Base-by-base conservation (phyloP, 2,888 invertebrate genomes). In the Eustalomyia histrio region DNA sequence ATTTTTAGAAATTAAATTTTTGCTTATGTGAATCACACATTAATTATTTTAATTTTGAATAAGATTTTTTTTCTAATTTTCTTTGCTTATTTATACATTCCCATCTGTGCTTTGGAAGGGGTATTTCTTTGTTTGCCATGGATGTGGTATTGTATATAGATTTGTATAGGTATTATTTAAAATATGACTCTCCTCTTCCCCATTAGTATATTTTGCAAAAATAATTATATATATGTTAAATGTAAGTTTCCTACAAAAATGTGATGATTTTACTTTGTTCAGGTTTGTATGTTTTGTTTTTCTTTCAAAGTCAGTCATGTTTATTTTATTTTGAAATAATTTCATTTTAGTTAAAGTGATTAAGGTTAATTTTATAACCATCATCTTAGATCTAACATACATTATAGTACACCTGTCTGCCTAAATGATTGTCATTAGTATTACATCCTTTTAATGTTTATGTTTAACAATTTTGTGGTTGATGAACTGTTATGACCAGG, bases 361-460 rank as follows among this genome's bases (percentile, higher is more conserved):
- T 80, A 73, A 74, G 64, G 53, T 47, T 50, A 64, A 58, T 76
- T 76, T 69, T 53, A 68, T 58, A 47, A 57, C 47, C 24, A 21
- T 52, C 29, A 43, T 58, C 55, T 47, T 55, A 65, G 35, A 67
- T 68, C 67, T 64, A 76, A 80, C 39, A 52, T 21, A 17, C 24
- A 43, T 14, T 35, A n/a, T n/a, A 43, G 58, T 69, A 47, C 80
- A 81, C 81, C 81, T 81, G 81, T 74, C 71, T 81, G 81, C 78
- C 71, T 78, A 81, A 81, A 81, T 81, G 78, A 16, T 58, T 78
- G 81, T 75, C 81, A 81, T 81, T 81, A 75, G 61, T 78, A 68
- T 78, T 58, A 78, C 47, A 81, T 81, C 81, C 71, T 81, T 75
- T 78, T 67, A 78, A 78, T 73, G 78, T 65, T 76, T 63, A 69